Base-by-base conservation (phyloP, 1,140 invertebrate genomes). In the Campoletis sonorensis region DNA sequence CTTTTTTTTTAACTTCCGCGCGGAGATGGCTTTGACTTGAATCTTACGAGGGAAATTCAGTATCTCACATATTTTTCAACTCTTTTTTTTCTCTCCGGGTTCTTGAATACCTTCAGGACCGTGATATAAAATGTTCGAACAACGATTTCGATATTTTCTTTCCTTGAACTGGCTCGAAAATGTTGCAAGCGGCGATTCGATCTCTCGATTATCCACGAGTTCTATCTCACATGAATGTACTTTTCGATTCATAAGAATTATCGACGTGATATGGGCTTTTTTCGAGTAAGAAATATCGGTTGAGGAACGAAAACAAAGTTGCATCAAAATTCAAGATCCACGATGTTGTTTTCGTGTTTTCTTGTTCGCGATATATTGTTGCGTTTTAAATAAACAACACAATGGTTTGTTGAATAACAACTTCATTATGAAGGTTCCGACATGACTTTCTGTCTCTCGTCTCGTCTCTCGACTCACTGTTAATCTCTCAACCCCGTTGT, bases 101-200 rank as follows among this genome's bases (percentile, higher is more conserved):
- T 23, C 40, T 78, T 82, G 58, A 77, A 79, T 79, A 61, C 71
- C 81, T 79, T 72, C 37, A 54, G 51, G 75, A 64, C 67, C 77
- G 75, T 75, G 70, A 81, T 68, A 77, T 80, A 23, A 77, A 82
- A 81, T 61, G 76, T 40, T 71, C 61, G 83, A 85, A 84, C 84
- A 83, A 84, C 84, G 84, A 85, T 54, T 79, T 75, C 49, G 49
- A 18, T 58, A 51, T 75, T 78, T 80, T 84, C 84, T 79, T 76
- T 84, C 70, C 33, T 70, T 80, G 70, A 82, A 81, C 79, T 79
- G 76, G 75, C 81, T 81, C 49, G 45, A 26, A 49, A 75, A 58
- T 33, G 23, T 16, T 51, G n/a, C n/a, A 79, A 79, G 75, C 84
- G 79, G 79, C 77, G 80, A 81, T 81, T 76, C 81, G 27, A 40